phyloP scores from a whole-genome alignment of 2,113 vertebrate genomes.

The Seriola dumerili region DNA sequence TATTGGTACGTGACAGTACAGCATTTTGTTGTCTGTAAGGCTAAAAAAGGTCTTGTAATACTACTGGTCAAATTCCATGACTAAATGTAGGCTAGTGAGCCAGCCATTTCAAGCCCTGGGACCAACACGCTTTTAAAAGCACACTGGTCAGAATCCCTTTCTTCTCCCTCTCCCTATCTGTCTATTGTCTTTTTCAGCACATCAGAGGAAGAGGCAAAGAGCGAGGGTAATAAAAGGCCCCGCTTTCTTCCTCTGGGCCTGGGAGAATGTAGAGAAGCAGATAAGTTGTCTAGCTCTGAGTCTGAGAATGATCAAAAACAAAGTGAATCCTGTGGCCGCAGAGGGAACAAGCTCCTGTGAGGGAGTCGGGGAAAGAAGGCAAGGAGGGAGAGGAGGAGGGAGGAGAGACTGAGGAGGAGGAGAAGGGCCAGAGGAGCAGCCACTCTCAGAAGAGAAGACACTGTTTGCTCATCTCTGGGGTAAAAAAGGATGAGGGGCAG shows the following conservation, averaged over 20 bases:
- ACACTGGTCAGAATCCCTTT: constrained; percentile 62
- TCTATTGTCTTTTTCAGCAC: constrained; percentile 77
- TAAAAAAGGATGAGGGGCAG: constrained; percentile 29
- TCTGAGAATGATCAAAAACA: constrained; percentile 82
- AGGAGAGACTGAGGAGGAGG: constrained; percentile 22
- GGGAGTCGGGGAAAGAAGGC: constrained; percentile 19
- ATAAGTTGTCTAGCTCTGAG: constrained; percentile 78
- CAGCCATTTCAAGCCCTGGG: constrained; percentile 52
- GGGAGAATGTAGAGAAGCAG: constrained; percentile 74
- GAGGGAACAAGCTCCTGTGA: constrained; percentile 70
- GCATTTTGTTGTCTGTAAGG: constrained; percentile 27
- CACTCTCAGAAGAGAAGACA: constrained; percentile 46
- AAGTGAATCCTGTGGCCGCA: constrained; percentile 75
- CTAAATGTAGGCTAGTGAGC: constrained; percentile 37
- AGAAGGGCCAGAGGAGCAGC: constrained; percentile 44
- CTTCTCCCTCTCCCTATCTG: constrained; percentile 60
- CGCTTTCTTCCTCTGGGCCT: constrained; percentile 74
- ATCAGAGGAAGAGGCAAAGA: constrained; percentile 75
- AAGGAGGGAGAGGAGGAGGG: not conserved
- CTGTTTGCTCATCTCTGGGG: constrained; percentile 61
- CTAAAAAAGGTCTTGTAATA: constrained; percentile 37
- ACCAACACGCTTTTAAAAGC: constrained; percentile 66
- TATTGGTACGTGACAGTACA: constrained; percentile 14
- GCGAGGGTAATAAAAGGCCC: constrained; percentile 74
- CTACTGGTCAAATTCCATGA: constrained; percentile 48